A percentile compares a stretch with the other conserved stretches of the same genome.
Evolutionary conservation across 2,888 invertebrate genomes (phyloP).

Genomic region (Hirtodrosophila cameraria): DNA sequence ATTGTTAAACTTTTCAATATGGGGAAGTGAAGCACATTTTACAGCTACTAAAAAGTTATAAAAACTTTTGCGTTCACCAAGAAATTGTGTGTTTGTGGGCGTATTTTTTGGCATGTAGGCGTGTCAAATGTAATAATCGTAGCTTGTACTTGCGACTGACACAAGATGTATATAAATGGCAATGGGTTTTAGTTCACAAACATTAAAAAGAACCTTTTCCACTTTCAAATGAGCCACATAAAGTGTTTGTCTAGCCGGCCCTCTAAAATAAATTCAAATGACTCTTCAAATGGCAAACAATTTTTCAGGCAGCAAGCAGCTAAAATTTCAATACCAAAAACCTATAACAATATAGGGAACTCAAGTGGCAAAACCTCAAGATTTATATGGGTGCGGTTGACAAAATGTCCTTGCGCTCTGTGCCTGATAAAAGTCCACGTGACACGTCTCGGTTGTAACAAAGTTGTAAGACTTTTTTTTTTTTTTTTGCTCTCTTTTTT

Average conservation of each 20-base stretch:
- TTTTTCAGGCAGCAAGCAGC: constrained; percentile 43
- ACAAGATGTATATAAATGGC: constrained; percentile 36
- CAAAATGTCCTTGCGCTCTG: constrained; percentile 36
- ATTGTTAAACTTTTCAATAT: constrained; percentile 37
- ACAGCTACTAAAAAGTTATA: constrained; percentile 24
- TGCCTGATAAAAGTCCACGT: constrained; percentile 30
- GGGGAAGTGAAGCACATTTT: constrained; percentile 35
- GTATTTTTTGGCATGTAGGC: no score
- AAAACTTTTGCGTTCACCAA: constrained; percentile 30
- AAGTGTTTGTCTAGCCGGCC: constrained; percentile 51
- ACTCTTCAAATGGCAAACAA: constrained; percentile 33
- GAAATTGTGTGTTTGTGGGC: constrained; percentile 21
- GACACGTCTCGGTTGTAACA: constrained; percentile 20
- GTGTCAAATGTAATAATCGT: constrained; percentile 24
- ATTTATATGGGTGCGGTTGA: constrained; percentile 52
- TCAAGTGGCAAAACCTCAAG: constrained; percentile 23
- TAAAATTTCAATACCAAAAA: constrained; percentile 15
- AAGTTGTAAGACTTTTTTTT: constrained; percentile 44
- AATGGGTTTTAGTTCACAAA: constrained; percentile 7
- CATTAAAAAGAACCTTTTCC: constrained; percentile 42
- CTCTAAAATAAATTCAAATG: constrained; percentile 37
- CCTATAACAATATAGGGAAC: constrained; percentile 22
- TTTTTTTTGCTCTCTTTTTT: constrained; percentile 6
- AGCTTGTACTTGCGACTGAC: constrained; percentile 16
- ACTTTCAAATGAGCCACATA: constrained; percentile 48